These are phyloP conservation scores for Cryptus viduatorius DNA, from an alignment of 2,888 invertebrate species.

Conservation along the genomic window DNA sequence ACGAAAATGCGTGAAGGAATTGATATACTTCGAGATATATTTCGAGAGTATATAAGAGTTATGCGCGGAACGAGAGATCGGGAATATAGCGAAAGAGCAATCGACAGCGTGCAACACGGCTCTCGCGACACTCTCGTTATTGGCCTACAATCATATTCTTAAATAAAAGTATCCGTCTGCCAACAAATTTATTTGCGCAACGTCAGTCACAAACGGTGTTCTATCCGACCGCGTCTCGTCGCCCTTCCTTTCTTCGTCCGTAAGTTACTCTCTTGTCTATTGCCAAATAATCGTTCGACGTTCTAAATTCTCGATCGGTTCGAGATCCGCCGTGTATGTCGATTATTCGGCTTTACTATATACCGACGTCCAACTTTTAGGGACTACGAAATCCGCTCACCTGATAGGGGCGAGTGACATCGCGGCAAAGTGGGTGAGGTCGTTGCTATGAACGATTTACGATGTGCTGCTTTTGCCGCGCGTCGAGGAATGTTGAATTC, in stretches of 20 bases:
- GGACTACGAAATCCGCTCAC: constrained; percentile 75
- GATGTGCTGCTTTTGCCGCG: constrained; percentile 88
- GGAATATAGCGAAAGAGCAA: constrained; percentile 25
- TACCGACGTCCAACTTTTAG: background rate
- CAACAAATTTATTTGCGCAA: constrained; percentile 70
- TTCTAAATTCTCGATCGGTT: constrained; percentile 53
- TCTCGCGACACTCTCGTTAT: constrained; percentile 59
- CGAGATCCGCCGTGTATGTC: constrained; percentile 22
- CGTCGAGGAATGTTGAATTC: constrained; percentile 86
- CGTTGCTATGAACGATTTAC: constrained; percentile 91
- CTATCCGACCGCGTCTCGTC: constrained; percentile 37
- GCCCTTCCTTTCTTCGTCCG: constrained; percentile 38
- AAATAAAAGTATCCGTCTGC: constrained; percentile 67
- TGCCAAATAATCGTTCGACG: constrained; percentile 68
- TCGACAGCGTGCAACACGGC: constrained; percentile 43
- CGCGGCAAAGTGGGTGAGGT: constrained; percentile 91
- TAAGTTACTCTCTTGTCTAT: constrained; percentile 40
- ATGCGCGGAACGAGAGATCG: constrained; percentile 18
- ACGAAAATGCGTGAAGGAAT: constrained; percentile 34
- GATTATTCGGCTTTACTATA: background rate
- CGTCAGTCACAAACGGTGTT: constrained; percentile 59
- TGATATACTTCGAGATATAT: background rate
- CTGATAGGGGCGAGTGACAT: constrained; percentile 92
- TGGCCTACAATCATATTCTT: constrained; percentile 70
- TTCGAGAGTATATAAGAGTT: constrained; percentile 23